Base-by-base conservation (phyloP, 2,888 invertebrate species). In the Sinopyrophorus schimmeli region DNA sequence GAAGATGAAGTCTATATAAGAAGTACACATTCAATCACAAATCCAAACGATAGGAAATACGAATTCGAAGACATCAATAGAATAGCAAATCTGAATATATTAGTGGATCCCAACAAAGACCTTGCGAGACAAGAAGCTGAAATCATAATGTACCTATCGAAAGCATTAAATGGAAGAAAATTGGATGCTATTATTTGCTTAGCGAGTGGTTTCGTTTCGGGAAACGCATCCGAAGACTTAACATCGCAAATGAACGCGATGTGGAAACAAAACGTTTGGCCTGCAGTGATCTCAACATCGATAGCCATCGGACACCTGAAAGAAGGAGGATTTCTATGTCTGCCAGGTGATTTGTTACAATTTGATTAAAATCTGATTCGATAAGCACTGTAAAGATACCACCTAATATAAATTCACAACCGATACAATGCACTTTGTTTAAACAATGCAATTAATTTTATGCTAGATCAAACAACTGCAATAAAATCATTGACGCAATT, bases 151-250 rank as follows among this genome's bases (percentile, higher is more conserved):
- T 81, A 83, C 66, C 77, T 89, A 2, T 78, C 77, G 11, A 72
- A 76, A 18, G 78, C 81, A 7, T 71, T 90, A 17, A 80, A 81
- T 60, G 84, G 82, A 51, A 78, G 87, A 51, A 90, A 92, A 76
- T 73, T 95, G 62, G 93, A 93, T 76, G 95, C 91, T 11, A 82
- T 97, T 27, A 85, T 97, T 61, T 96, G 95, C 74, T 95, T 97
- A n/a, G 97, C 96, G 49, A 95, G 95, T 27, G 95, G 95, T 39
- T 96, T 94, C 94, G 92, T 92, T 17, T 88, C 94, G 31, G 95
- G 95, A 14, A 93, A 91, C 77, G 87, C 91, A 5, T 79, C 81
- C 38, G 85, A 88, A 74, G 93, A 92, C 65, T 84, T 95, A 56
- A 79, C 92, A 34, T 89, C 89, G 70, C 92, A 89, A 68, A 78